phyloP scores from a whole-genome alignment of 2,888 invertebrate species.

The Autographa gamma region DNA sequence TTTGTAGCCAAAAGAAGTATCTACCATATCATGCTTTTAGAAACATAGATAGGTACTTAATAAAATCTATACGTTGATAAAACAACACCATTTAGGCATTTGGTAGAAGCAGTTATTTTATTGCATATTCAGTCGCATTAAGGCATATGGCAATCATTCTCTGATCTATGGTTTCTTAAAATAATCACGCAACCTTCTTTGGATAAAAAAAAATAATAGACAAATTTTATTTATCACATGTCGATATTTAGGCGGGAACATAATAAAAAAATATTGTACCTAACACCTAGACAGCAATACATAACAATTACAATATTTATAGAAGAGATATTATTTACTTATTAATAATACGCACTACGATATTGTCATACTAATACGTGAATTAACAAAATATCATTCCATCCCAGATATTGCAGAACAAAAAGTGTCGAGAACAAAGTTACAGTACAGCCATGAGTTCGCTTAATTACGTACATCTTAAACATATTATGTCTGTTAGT shows the following conservation, averaged over 20 bases:
- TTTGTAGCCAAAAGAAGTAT: not conserved
- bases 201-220: slow-evolving; percentile 43
- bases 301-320: slow-evolving; percentile 74
- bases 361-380: slow-evolving; percentile 85
- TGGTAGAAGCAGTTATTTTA: slow-evolving; percentile 32
- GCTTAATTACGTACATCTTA: slow-evolving; percentile 56
- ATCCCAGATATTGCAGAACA: slow-evolving; percentile 85
- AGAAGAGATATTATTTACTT: slow-evolving; percentile 68
- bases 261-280: slow-evolving; percentile 67
- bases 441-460: slow-evolving; percentile 77
- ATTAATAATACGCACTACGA: slow-evolving; percentile 75
- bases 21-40: not conserved
- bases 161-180: slow-evolving; percentile 14
- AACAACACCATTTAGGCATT: slow-evolving; percentile 30
- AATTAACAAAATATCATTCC: slow-evolving; percentile 73
- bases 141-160: slow-evolving; percentile 24
- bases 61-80: slow-evolving; percentile 41
- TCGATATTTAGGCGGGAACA: slow-evolving; percentile 69
- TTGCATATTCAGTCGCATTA: slow-evolving; percentile 26
- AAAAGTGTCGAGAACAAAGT: slow-evolving; percentile 64
- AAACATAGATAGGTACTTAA: slow-evolving; percentile 14
- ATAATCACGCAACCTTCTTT: slow-evolving; percentile 30
- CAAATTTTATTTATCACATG: slow-evolving; percentile 50
- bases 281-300: slow-evolving; percentile 76
- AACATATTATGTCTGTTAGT: slow-evolving; percentile 60